Evolutionary conservation across 2,113 vertebrate species (phyloP).

Genomic region (Psephotus haematonotus): DNA sequence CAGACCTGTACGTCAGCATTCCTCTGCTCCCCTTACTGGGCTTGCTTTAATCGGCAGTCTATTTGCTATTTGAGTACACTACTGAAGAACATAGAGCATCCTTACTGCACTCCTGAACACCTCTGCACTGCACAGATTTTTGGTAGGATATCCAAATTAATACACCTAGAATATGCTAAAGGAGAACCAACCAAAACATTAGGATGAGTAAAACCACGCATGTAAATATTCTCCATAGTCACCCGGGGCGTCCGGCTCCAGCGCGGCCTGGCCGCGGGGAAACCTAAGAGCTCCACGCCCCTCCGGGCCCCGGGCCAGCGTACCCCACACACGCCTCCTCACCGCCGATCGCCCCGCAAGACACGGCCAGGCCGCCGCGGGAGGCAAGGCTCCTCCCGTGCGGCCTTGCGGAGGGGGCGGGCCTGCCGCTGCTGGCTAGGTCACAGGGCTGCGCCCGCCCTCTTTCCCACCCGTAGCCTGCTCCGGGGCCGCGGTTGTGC

Average conservation of each 20-base stretch:
- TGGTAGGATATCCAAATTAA: not conserved
- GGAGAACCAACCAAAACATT: not conserved
- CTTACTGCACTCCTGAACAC: not conserved
- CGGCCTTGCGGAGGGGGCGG: too few species aligned
- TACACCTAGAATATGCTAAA: not conserved
- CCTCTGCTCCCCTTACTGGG: not conserved
- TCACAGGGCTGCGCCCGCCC: too few species aligned
- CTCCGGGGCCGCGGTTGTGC: not conserved
- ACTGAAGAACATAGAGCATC: not conserved
- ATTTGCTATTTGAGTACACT: not conserved
- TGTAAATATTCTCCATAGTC: accelerated
- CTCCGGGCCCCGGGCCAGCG: accelerated
- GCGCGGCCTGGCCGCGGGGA: not conserved
- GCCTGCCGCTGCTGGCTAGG: too few species aligned
- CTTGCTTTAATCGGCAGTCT: accelerated
- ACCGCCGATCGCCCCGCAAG: accelerated
- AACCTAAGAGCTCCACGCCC: not conserved
- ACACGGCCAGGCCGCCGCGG: not conserved
- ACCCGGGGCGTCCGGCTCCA: not conserved
- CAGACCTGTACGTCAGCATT: not conserved
- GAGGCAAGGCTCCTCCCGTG: not conserved
- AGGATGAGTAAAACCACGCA: not conserved
- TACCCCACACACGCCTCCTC: accelerated
- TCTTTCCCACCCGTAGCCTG: accelerated
- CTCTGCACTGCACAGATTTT: not conserved